A percentile compares a stretch with the other conserved stretches of the same genome.
Conservation (phyloP, 2,888 invertebrate species). For the Temnothorax rugatulus region DNA sequence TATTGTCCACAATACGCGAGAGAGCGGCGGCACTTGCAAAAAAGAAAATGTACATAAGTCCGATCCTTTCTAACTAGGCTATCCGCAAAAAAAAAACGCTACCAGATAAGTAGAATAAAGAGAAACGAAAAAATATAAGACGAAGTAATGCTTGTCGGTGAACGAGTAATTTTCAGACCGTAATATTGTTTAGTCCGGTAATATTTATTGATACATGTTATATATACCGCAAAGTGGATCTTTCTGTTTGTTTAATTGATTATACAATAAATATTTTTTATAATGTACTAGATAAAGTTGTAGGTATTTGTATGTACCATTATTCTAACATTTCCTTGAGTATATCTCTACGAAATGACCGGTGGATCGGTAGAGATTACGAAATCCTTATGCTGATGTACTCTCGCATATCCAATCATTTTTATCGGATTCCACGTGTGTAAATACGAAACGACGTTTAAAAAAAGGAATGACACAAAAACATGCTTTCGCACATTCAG, state of each 20-base stretch:
- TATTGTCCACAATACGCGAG: conserved; percentile 58
- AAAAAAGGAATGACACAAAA: conserved; percentile 4
- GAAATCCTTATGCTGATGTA: conserved; percentile 39
- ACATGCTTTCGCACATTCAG: not conserved
- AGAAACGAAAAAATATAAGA: conserved; percentile 40
- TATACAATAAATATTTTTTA: conserved; percentile 83
- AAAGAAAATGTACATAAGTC: conserved; percentile 81
- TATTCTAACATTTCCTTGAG: conserved; percentile 49
- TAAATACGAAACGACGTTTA: conserved; percentile 38
- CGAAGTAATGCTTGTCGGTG: conserved; percentile 43
- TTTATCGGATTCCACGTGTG: conserved; percentile 25
- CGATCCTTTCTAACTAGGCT: conserved; percentile 65
- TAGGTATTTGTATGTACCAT: conserved; percentile 69
- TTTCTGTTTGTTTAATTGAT: conserved; percentile 79
- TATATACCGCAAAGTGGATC: conserved; percentile 70
- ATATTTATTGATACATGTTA: conserved; percentile 84
- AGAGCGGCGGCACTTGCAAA: conserved; percentile 76
- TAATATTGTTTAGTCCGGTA: conserved; percentile 81
- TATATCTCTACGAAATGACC: conserved; percentile 34
- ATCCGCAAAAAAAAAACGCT: conserved; percentile 79
- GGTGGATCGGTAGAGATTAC: conserved; percentile 36
- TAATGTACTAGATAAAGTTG: conserved; percentile 73
- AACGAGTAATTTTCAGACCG: conserved; percentile 74
- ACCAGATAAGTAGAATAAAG: conserved; percentile 48
- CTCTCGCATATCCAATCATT: conserved; percentile 45